phyloP scores from a whole-genome alignment of 2,888 invertebrate genomes.

The Polia nebulosa region DNA sequence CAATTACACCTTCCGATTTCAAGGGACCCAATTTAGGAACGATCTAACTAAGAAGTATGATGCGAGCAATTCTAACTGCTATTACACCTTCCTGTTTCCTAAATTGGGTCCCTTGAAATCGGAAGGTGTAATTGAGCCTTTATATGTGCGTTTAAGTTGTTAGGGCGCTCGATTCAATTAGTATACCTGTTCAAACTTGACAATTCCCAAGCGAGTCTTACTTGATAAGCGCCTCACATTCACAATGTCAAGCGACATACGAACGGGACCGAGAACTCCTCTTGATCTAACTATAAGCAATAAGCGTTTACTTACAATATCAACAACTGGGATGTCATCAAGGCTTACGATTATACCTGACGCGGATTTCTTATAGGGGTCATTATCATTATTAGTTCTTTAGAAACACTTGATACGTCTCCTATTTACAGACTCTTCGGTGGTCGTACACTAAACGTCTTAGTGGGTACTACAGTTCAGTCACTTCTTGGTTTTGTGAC shows the following conservation, averaged over 20 bases:
- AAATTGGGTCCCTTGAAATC: too few species aligned
- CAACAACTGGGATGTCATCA: conserved; percentile 63
- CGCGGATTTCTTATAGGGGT: conserved; percentile 43
- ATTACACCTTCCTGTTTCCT: too few species aligned
- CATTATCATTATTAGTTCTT: conserved; percentile 50
- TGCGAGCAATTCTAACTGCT: too few species aligned
- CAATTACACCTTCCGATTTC: too few species aligned
- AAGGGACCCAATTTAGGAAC: too few species aligned
- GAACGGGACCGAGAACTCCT: conserved; percentile 32
- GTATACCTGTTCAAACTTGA: not conserved
- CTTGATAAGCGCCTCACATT: not conserved
- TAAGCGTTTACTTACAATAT: conserved; percentile 68
- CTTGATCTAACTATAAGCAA: conserved; percentile 62
- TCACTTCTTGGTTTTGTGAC: conserved; percentile 44
- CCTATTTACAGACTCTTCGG: conserved; percentile 62
- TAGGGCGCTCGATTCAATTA: not conserved
- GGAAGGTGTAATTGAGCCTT: not conserved
- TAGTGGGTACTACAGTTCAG: conserved; percentile 54
- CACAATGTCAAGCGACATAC: conserved; percentile 25
- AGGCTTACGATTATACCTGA: conserved; percentile 47
- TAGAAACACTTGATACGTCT: conserved; percentile 49
- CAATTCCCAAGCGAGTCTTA: not conserved
- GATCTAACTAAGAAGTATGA: too few species aligned
- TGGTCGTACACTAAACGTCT: conserved; percentile 58
- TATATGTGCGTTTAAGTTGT: not conserved